These are phyloP conservation scores for Istiophorus platypterus DNA, from an alignment of 2,113 vertebrate genomes.

Conservation along the genomic window DNA sequence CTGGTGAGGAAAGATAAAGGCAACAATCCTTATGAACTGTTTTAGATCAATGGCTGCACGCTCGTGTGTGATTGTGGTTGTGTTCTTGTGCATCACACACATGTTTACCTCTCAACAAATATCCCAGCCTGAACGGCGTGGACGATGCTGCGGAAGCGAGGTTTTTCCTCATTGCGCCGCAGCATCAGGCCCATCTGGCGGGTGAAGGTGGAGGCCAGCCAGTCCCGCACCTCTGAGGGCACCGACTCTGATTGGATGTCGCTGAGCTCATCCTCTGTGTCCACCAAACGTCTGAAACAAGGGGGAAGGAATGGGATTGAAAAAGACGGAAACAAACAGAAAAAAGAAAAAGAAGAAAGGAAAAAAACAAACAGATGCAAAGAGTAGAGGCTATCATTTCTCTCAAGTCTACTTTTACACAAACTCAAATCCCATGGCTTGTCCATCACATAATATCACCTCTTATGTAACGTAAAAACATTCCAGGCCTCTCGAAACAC, in stretches of 20 bases:
- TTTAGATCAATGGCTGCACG: conserved; percentile 9
- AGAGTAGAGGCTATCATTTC: conserved; percentile 33
- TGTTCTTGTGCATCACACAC: conserved; percentile 3
- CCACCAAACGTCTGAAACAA: conserved; percentile 89
- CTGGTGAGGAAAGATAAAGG: conserved; percentile 15
- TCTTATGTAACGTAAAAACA: conserved; percentile 64
- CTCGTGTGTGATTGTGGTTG: background rate
- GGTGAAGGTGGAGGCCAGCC: conserved; percentile 98
- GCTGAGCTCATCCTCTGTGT: conserved; percentile 98
- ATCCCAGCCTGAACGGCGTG: conserved; percentile 99
- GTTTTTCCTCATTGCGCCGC: conserved; percentile 93
- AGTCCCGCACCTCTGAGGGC: conserved; percentile 98
- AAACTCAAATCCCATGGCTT: conserved; percentile 41
- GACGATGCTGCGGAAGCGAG: conserved; percentile 95
- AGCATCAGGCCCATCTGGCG: conserved; percentile 99
- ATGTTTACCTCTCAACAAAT: conserved; percentile 94
- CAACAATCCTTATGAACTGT: conserved; percentile 39
- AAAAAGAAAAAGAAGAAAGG: background rate
- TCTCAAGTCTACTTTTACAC: conserved; percentile 37
- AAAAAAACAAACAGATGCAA: background rate
- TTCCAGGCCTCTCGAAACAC: conserved; percentile 43
- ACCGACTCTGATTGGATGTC: conserved; percentile 97
- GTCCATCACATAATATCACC: conserved; percentile 54
- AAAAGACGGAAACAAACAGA: background rate
- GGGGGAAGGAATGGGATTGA: background rate